Percentiles rank a stretch among this genome's conserved stretches.
Conservation (phyloP, 2,113 vertebrate genomes). For the Actenoides hombroni region DNA sequence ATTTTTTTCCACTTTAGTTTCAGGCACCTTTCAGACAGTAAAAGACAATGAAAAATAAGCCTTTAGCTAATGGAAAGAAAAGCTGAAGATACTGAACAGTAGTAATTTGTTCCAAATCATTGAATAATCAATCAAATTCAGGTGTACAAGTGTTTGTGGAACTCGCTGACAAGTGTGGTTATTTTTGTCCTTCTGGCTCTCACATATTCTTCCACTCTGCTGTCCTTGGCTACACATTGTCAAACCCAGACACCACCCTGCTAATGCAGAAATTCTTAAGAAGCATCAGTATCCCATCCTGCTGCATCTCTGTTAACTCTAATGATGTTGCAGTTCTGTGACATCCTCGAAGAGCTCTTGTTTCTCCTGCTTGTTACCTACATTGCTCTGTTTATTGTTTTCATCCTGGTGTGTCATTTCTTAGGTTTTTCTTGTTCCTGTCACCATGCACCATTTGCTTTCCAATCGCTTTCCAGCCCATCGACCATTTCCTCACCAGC, state of each 20-base stretch:
- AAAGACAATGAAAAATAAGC: constrained; percentile 13
- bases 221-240: background rate
- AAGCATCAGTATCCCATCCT: background rate
- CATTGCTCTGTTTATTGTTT: background rate
- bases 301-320: background rate
- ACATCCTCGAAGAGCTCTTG: background rate
- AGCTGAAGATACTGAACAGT: background rate
- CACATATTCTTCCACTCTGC: background rate
- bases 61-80: background rate
- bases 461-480: background rate
- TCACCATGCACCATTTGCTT: background rate
- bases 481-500: background rate
- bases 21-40: background rate
- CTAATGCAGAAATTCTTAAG: background rate
- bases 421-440: background rate
- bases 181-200: background rate
- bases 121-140: background rate
- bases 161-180: background rate
- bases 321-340: background rate
- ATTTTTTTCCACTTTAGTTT: background rate
- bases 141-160: background rate
- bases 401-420: background rate
- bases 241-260: background rate
- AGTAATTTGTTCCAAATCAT: background rate
- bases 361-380: background rate